These are phyloP conservation scores for Cydia splendana DNA, from an alignment of 1,140 invertebrate species.

Conservation along the genomic window DNA sequence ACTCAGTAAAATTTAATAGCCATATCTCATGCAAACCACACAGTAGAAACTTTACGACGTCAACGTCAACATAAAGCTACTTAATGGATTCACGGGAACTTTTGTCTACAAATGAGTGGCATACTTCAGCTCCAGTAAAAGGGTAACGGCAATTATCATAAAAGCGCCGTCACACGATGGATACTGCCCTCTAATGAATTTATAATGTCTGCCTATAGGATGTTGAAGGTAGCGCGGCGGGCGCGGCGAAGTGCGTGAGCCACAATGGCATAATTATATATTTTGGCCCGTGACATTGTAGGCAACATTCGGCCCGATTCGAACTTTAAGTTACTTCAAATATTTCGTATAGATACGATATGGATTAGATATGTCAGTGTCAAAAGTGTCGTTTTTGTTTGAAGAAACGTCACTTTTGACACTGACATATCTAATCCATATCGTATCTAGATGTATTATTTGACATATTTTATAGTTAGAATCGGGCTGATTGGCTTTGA, in stretches of 20 bases:
- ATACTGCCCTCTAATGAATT: slow-evolving; percentile 14
- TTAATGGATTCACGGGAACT: slow-evolving; percentile 4
- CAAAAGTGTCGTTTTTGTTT: too few relatives aligned
- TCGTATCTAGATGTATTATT: too few relatives aligned
- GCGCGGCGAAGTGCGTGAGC: not conserved
- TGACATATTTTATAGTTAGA: too few relatives aligned
- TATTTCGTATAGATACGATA: too few relatives aligned
- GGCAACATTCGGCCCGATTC: not conserved
- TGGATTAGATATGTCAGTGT: too few relatives aligned
- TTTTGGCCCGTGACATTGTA: not conserved
- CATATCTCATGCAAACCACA: not conserved
- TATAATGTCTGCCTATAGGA: slow-evolving; percentile 2
- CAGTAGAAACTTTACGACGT: not conserved
- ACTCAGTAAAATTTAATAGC: not conserved
- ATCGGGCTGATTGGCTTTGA: too few relatives aligned
- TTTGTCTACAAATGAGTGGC: slow-evolving; percentile 9
- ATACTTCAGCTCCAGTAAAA: slow-evolving; percentile 1
- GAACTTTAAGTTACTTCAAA: too few relatives aligned
- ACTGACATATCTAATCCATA: too few relatives aligned
- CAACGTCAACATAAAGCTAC: not conserved
- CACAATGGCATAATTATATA: slow-evolving; percentile 4
- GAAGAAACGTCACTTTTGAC: too few relatives aligned
- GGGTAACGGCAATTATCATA: slow-evolving; percentile 11
- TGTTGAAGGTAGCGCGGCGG: not conserved
- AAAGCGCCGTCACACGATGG: slow-evolving; percentile 5